Percentiles rank a stretch among this genome's conserved stretches.
These are phyloP conservation scores for Pasiphila rectangulata DNA, from an alignment of 2,888 invertebrate genomes.

Conservation along the genomic window DNA sequence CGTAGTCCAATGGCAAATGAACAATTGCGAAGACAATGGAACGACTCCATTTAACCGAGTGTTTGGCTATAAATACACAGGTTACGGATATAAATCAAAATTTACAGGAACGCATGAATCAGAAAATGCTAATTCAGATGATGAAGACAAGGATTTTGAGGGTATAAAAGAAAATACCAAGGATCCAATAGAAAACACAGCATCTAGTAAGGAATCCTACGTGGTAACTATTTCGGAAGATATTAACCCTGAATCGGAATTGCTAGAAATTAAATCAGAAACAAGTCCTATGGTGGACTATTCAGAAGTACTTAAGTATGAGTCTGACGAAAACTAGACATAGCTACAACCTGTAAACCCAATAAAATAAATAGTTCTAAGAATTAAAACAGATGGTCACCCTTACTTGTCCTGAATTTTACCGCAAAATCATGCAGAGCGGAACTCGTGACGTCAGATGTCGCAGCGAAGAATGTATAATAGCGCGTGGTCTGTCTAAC, in stretches of 20 bases:
- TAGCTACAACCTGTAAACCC: no score
- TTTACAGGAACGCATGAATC: neutral
- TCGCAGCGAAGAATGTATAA: neutral
- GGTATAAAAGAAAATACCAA: neutral
- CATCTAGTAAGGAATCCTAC: neutral
- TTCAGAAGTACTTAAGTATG: neutral
- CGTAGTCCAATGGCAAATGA: slow-evolving; percentile 26
- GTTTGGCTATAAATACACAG: slow-evolving; percentile 13
- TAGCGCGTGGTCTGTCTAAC: slow-evolving; percentile 6
- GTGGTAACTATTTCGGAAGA: slow-evolving; percentile 1
- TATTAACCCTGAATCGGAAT: no score
- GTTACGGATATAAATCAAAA: slow-evolving; percentile 6
- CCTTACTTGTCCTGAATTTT: slow-evolving; percentile 8
- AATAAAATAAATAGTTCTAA: neutral
- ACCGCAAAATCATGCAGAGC: slow-evolving; percentile 2
- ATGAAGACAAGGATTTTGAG: no score
- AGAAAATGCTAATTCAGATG: neutral
- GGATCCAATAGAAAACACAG: neutral
- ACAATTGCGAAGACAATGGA: slow-evolving; percentile 7
- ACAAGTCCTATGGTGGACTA: neutral
- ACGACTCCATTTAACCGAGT: slow-evolving; percentile 12
- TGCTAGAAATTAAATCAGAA: no score
- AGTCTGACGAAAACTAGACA: neutral
- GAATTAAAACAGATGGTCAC: neutral
- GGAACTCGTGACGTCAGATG: neutral